Conservation (phyloP, 2,888 invertebrate species). For the Oithona nana region DNA sequence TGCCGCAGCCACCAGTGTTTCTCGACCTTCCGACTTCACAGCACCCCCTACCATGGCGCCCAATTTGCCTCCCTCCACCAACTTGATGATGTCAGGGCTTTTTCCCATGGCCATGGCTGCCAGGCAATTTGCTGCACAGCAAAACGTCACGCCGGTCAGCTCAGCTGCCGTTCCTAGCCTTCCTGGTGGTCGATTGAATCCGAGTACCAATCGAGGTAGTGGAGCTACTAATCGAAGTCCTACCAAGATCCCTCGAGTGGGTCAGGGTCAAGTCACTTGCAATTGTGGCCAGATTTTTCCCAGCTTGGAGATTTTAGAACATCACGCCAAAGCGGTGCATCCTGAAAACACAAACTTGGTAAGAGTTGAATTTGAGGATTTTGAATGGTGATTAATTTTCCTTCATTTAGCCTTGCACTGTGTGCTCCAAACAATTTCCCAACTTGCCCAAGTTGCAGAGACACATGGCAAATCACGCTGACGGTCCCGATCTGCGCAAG, state of each 20-base stretch:
- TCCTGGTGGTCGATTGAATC: not conserved
- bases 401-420: constrained; percentile 60
- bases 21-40: too few relatives aligned
- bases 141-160: not conserved
- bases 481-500: constrained; percentile 80
- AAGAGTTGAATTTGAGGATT: not conserved
- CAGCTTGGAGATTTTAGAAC: constrained; percentile 8
- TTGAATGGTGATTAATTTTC: not conserved
- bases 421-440: constrained; percentile 90
- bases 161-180: not conserved
- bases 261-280: constrained; percentile 11
- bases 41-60: not conserved
- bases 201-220: not conserved
- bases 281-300: constrained; percentile 13
- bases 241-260: not conserved
- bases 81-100: not conserved
- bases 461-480: constrained; percentile 97
- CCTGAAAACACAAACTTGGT: constrained; percentile 16
- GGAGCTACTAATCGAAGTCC: not conserved
- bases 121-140: not conserved
- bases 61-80: not conserved
- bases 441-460: constrained; percentile 92
- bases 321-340: constrained; percentile 5
- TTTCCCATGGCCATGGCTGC: not conserved
- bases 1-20: too few relatives aligned